These are phyloP conservation scores for Helogale parvula DNA, from an alignment of 2,113 vertebrate species.

Conservation along the genomic window DNA sequence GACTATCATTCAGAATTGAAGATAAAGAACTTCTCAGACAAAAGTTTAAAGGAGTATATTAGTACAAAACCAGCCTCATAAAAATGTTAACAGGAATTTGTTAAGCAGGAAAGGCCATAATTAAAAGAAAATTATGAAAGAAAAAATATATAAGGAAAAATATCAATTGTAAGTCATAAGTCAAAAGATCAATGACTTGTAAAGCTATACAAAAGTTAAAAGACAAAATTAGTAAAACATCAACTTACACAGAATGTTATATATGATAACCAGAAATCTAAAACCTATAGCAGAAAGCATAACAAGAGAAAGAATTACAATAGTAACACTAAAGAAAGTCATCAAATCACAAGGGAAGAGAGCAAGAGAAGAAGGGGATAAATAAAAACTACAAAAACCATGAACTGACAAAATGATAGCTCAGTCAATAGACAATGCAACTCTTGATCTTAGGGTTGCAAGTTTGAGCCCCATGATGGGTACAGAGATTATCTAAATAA, in stretches of 20 bases:
- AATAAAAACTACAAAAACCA: not conserved
- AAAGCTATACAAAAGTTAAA: not conserved
- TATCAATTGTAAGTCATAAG: too few relatives aligned
- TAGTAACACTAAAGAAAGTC: not conserved
- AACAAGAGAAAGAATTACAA: not conserved
- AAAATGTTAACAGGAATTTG: not conserved
- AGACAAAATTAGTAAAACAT: not conserved
- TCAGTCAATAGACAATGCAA: too few relatives aligned
- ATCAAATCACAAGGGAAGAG: not conserved
- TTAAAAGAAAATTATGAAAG: not conserved
- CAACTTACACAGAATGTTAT: not conserved
- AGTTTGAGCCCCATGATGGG: too few relatives aligned
- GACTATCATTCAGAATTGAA: not conserved
- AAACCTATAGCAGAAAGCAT: not conserved
- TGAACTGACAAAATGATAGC: not conserved
- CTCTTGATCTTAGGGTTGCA: too few relatives aligned
- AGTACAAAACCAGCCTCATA: not conserved
- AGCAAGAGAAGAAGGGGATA: not conserved
- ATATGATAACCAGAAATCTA: not conserved
- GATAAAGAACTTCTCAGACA: not conserved
- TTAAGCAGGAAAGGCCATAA: not conserved
- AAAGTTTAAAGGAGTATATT: not conserved
- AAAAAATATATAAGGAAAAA: not conserved
- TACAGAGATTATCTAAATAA: too few relatives aligned
- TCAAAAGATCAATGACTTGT: not conserved